phyloP scores from a whole-genome alignment of 35 echinoderm and acorn worm genomes.

The Heliocidaris tuberculata region DNA sequence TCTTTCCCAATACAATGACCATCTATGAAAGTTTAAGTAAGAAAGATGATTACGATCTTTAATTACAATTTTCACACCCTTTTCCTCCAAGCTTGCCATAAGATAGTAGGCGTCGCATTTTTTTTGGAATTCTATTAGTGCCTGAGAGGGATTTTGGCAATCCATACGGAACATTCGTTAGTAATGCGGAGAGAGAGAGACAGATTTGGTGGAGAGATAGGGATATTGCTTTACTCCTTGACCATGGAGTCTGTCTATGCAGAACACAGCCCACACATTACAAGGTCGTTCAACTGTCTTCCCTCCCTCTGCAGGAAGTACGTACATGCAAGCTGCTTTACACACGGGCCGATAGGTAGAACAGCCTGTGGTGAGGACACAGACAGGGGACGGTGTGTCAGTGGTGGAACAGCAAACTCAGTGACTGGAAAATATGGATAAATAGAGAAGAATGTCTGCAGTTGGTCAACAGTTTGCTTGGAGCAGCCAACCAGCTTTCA shows the following conservation, averaged over 20 bases:
- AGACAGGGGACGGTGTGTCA: neutral
- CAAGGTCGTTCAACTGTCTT: neutral
- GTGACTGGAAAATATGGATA: conserved; percentile 20
- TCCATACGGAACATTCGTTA: neutral
- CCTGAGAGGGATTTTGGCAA: neutral
- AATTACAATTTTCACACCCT: neutral
- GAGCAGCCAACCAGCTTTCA: conserved; percentile 33
- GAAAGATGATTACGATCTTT: neutral
- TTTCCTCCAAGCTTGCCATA: neutral
- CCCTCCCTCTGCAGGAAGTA: conserved; percentile 7
- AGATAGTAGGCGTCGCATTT: neutral
- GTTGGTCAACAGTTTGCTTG: conserved; percentile 42
- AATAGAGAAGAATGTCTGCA: neutral
- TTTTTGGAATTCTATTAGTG: neutral
- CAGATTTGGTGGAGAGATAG: conserved; percentile 16
- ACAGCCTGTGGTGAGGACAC: neutral
- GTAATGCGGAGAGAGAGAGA: neutral
- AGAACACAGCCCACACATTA: neutral
- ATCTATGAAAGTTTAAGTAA: neutral
- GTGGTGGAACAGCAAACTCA: neutral
- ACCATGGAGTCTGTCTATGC: neutral
- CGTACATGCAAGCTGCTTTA: neutral
- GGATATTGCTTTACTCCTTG: neutral
- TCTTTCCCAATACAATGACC: neutral
- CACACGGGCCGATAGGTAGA: neutral